phyloP scores from a whole-genome alignment of 2,888 invertebrate species.

The Phasia obesa region DNA sequence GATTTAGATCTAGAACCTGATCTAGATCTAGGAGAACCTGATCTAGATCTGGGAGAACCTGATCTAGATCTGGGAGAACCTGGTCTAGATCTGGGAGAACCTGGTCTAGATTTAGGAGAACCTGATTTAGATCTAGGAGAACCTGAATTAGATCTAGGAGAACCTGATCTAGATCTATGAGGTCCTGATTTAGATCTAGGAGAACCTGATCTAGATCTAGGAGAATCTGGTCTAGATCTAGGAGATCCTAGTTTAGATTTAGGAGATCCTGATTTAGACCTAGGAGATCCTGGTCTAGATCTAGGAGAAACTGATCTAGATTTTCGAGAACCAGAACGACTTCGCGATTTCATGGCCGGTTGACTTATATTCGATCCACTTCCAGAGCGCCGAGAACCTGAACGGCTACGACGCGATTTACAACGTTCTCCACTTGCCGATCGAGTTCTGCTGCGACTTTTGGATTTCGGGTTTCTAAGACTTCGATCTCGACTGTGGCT shows the following conservation, averaged over 20 bases:
- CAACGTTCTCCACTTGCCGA: conserved; percentile 72
- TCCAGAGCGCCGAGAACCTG: conserved; percentile 72
- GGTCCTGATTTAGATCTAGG: conserved; percentile 73
- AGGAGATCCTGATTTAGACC: no score
- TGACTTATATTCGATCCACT: conserved; percentile 74
- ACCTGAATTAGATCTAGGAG: conserved; percentile 73
- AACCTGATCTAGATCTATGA: conserved; percentile 63
- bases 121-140: conserved; percentile 72
- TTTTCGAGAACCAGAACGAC: conserved; percentile 75
- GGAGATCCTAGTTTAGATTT: conserved; percentile 73
- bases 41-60: conserved; percentile 72
- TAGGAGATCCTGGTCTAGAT: conserved; percentile 70
- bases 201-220: conserved; percentile 73
- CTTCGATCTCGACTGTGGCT: conserved; percentile 74
- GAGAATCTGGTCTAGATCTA: conserved; percentile 71
- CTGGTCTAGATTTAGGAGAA: no score
- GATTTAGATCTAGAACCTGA: conserved; percentile 73
- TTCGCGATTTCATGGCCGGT: conserved; percentile 68
- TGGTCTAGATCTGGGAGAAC: conserved; percentile 72
- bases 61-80: conserved; percentile 70
- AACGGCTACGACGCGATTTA: conserved; percentile 73
- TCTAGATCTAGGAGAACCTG: conserved; percentile 72
- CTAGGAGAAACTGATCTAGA: conserved; percentile 74
- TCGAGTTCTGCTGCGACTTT: conserved; percentile 73
- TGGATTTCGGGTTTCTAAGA: conserved; percentile 74